Conservation (phyloP, 1,140 invertebrate genomes). For the Amphibalanus amphitrite region DNA sequence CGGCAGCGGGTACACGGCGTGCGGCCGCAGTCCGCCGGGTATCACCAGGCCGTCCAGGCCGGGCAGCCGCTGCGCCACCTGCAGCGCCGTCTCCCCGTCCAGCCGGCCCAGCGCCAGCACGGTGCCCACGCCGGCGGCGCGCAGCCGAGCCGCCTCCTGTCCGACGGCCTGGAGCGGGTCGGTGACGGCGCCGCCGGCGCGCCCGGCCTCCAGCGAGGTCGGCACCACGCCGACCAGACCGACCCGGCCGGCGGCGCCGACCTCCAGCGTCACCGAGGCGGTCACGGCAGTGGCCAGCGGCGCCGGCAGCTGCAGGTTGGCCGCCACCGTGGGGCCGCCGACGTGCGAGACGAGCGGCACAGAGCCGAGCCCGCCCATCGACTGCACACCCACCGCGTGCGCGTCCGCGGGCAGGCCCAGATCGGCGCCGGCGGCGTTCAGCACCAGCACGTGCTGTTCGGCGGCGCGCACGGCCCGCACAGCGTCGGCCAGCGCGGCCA, state of each 20-base stretch:
- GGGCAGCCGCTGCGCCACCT: not conserved
- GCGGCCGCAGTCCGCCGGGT: too few relatives aligned
- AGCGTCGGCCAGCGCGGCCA: conserved; percentile 4
- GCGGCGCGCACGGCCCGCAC: not conserved
- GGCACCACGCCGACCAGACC: not conserved
- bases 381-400: conserved; percentile 34
- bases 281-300: not conserved
- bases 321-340: conserved; percentile 34
- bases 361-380: conserved; percentile 31
- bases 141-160: not conserved
- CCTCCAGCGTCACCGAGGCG: not conserved
- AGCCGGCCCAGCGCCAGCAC: not conserved
- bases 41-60: not conserved
- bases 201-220: not conserved
- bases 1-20: not conserved
- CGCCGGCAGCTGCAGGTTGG: not conserved
- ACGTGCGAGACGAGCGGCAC: conserved; percentile 41
- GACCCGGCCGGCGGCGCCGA: not conserved
- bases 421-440: conserved; percentile 11
- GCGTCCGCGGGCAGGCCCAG: conserved; percentile 3
- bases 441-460: not conserved
- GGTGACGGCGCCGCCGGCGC: not conserved
- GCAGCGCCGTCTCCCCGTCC: not conserved
- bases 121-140: not conserved
- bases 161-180: not conserved